Conservation (phyloP, 2,888 invertebrate genomes). For the Xiphydria camelus region DNA sequence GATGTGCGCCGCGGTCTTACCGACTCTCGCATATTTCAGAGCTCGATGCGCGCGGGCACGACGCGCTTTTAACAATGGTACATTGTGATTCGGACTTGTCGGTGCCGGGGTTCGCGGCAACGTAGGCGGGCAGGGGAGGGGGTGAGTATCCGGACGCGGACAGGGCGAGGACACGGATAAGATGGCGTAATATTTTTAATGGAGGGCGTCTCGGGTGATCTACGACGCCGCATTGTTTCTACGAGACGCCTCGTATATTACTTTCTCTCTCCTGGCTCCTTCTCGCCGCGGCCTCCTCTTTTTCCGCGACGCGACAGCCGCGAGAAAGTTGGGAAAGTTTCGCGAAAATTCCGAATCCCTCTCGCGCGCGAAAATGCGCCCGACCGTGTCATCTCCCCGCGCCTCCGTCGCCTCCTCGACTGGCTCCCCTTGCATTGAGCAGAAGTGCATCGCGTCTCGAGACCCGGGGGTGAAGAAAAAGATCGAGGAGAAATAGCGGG, state of each 20-base stretch:
- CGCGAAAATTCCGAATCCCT: too few relatives aligned
- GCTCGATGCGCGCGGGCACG: constrained; percentile 1
- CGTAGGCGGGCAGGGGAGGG: constrained; percentile 16
- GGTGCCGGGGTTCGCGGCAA: constrained; percentile 26
- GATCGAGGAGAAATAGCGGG: constrained; percentile 14
- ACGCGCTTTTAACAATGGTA: constrained; percentile 48
- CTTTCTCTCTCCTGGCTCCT: constrained; percentile 31
- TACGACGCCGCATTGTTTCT: constrained; percentile 54
- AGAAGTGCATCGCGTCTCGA: too few relatives aligned
- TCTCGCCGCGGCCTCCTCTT: constrained; percentile 1
- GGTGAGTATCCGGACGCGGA: constrained; percentile 18
- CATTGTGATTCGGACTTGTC: constrained; percentile 52
- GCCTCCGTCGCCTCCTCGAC: too few relatives aligned
- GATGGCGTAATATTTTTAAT: constrained; percentile 58
- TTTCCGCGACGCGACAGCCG: too few relatives aligned
- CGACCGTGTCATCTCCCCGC: too few relatives aligned
- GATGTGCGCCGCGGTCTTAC: too few relatives aligned
- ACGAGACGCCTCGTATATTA: constrained; percentile 50
- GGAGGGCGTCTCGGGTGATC: constrained; percentile 55
- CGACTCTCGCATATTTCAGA: background rate
- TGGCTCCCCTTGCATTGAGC: too few relatives aligned
- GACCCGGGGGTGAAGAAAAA: constrained; percentile 21
- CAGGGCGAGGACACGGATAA: constrained; percentile 36
- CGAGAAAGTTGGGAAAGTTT: too few relatives aligned
- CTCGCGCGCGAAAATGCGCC: too few relatives aligned